These are phyloP conservation scores for Muntiacus reevesi DNA, from an alignment of 2,113 vertebrate species.

Conservation along the genomic window DNA sequence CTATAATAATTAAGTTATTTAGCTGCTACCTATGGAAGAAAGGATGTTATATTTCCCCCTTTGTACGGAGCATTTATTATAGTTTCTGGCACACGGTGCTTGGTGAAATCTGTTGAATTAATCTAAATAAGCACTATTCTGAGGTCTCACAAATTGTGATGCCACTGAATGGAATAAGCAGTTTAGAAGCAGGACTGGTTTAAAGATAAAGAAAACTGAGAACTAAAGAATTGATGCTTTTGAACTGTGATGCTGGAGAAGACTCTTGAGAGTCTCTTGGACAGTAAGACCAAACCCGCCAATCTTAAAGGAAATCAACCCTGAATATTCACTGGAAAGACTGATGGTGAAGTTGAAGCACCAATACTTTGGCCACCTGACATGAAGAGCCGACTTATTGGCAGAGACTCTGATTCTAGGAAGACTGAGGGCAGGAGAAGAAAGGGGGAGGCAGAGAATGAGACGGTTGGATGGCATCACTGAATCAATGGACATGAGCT, in stretches of 20 bases:
- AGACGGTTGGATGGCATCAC: neutral
- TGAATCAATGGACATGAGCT: neutral
- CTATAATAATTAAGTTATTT: neutral
- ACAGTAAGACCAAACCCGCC: neutral
- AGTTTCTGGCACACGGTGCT: neutral
- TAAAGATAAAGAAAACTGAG: neutral
- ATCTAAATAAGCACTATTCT: neutral
- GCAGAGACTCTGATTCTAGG: neutral
- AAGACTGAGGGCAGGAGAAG: neutral
- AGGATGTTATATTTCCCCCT: neutral
- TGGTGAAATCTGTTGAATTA: neutral
- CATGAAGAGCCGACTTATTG: rapidly evolving
- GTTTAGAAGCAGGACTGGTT: neutral
- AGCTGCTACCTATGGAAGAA: neutral
- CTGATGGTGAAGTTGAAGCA: neutral
- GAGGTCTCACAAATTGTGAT: neutral
- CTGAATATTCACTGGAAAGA: neutral
- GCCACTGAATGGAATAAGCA: neutral
- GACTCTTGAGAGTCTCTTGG: neutral
- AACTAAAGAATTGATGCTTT: neutral
- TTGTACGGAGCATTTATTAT: neutral
- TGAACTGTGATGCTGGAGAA: neutral
- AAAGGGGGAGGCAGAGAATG: neutral
- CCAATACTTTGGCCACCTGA: neutral
- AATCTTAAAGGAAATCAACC: neutral